phyloP scores from a whole-genome alignment of 2,113 vertebrate species.

The Choloepus hoffmanni region DNA sequence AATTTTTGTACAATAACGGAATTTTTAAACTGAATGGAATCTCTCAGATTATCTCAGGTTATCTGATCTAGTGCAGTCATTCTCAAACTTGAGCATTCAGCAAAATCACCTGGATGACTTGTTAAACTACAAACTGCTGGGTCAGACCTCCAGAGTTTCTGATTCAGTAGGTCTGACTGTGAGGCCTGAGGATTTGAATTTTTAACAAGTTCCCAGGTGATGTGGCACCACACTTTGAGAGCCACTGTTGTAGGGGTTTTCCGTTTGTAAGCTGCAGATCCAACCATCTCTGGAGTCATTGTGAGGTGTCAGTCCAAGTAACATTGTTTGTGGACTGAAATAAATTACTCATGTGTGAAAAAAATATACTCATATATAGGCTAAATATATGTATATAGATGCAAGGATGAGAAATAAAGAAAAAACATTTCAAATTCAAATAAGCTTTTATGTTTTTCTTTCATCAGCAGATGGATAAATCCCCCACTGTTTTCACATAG shows the following conservation, averaged over 20 bases:
- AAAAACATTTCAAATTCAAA: constrained; percentile 11
- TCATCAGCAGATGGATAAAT: background rate
- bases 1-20: background rate
- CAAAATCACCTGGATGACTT: background rate
- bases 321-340: background rate
- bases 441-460: background rate
- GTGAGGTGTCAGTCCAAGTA: background rate
- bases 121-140: background rate
- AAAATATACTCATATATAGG: no score
- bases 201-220: background rate
- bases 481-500: background rate
- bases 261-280: background rate
- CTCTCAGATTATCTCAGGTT: background rate
- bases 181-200: background rate
- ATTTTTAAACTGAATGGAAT: background rate
- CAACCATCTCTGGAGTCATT: background rate
- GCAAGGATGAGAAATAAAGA: background rate
- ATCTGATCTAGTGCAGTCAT: background rate
- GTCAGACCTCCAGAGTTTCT: background rate
- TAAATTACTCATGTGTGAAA: background rate
- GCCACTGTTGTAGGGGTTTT: background rate
- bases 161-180: background rate
- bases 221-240: no score
- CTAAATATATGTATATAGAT: background rate
- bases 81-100: background rate